Percentiles rank a stretch among this genome's conserved stretches.
These are phyloP conservation scores for Anhinga rufa DNA, from an alignment of 2,113 vertebrate genomes.

Conservation along the genomic window DNA sequence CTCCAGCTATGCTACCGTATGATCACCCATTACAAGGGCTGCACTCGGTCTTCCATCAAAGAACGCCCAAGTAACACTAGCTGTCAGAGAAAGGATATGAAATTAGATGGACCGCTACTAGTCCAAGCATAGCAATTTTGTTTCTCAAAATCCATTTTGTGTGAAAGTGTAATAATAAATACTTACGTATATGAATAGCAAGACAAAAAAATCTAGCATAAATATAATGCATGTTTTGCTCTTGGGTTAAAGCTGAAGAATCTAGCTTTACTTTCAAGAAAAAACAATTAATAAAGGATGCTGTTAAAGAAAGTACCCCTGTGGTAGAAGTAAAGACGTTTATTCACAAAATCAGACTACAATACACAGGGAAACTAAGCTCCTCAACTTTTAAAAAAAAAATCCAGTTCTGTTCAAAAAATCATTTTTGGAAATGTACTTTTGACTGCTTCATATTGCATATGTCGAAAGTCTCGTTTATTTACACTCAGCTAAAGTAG, in stretches of 20 bases:
- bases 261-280: not conserved
- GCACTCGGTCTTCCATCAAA: not conserved
- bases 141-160: not conserved
- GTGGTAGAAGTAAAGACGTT: not conserved
- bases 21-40: not conserved
- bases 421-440: not conserved
- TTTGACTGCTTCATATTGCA: not conserved
- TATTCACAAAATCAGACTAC: not conserved
- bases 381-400: not conserved
- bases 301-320: not conserved
- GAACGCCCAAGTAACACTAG: not conserved
- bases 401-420: not conserved
- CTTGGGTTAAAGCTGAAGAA: not conserved
- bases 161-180: not conserved
- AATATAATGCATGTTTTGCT: not conserved
- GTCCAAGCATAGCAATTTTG: not conserved
- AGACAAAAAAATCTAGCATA: not conserved
- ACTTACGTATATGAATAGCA: not conserved
- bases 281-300: not conserved
- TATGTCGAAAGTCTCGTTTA: not conserved
- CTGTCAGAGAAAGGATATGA: not conserved
- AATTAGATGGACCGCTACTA: not conserved
- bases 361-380: not conserved
- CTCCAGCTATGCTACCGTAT: not conserved
- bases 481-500: not conserved